Evolutionary conservation across 2,797 vertebrate genomes (phyloP), one percentile per base, ranked within the genome.

Genomic region (Phrynocephalus forsythii): DNA sequence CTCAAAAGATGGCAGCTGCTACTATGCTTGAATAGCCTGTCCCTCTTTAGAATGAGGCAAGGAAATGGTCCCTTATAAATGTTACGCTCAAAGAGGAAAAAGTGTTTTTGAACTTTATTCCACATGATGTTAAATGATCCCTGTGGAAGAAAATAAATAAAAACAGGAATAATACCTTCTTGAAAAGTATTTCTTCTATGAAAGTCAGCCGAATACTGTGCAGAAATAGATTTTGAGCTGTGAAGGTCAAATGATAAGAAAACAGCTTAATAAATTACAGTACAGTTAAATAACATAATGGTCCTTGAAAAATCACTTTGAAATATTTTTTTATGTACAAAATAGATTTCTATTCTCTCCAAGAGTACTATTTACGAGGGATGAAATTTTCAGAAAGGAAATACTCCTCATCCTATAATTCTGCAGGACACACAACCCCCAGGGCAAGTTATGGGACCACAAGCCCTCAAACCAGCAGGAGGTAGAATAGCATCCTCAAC

Each of bases 151-250:
- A 71, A 73, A 30, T n/a, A 24, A n/a, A 10, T 28, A 15, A 48
- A 50, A 82, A 91, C 82, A 78, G 93, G 95, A 90, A 90, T 0
- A 0, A 88, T 82, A 92, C 92, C 92, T 90, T 96, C 95, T 0
- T 93, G 93, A 20, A 94, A 94, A 86, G 67, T 79, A 73, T 84
- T 95, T 86, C 93, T 95, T 93, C 92, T 95, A 20, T 93, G 91
- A 15, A 91, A 87, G 85, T 96, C 96, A 72, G 90, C 75, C 78
- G 95, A 94, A 89, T 90, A 95, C 5, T 89, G 86, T 76, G 87
- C 94, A 6, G 87, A 66, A 81, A 87, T 90, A 6, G 91, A 66
- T 90, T 95, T 96, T 50, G 87, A 92, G 86, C 97, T 97, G 92
- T 20, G 83, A 82, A 88, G 72, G 84, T 86, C 11, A 93, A 87